These are phyloP conservation scores for Lepus europaeus DNA, from an alignment of 2,113 vertebrate genomes.

Conservation along the genomic window DNA sequence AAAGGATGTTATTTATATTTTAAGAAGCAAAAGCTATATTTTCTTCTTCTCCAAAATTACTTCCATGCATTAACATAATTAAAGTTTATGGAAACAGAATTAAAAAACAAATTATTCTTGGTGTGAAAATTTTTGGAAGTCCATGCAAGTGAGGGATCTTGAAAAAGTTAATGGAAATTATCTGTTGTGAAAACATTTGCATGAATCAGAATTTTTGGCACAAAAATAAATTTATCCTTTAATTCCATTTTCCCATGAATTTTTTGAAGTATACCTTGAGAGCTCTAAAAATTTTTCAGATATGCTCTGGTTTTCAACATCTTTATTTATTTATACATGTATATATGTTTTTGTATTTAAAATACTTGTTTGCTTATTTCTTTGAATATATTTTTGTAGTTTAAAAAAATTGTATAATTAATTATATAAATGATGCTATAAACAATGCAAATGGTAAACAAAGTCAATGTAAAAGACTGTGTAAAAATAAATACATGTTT, in stretches of 20 bases:
- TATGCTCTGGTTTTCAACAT: not conserved
- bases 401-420: not conserved
- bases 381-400: not conserved
- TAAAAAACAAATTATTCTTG: too few relatives aligned
- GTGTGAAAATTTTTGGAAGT: too few relatives aligned
- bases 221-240: too few relatives aligned
- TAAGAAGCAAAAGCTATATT: not conserved
- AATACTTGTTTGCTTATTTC: not conserved
- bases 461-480: not conserved
- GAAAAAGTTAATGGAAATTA: too few relatives aligned
- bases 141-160: too few relatives aligned
- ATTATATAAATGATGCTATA: too few relatives aligned
- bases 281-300: slow-evolving; percentile 5
- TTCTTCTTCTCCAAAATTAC: not conserved
- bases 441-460: not conserved
- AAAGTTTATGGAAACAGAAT: too few relatives aligned
- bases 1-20: not conserved
- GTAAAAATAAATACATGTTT: not conserved
- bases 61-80: not conserved
- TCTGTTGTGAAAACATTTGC: too few relatives aligned
- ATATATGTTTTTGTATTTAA: not conserved
- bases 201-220: too few relatives aligned
- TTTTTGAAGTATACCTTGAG: too few relatives aligned
- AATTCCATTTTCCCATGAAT: too few relatives aligned
- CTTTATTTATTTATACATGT: not conserved